These are phyloP conservation scores for Morus bassanus DNA, from an alignment of 2,797 vertebrate species.

Conservation along the genomic window DNA sequence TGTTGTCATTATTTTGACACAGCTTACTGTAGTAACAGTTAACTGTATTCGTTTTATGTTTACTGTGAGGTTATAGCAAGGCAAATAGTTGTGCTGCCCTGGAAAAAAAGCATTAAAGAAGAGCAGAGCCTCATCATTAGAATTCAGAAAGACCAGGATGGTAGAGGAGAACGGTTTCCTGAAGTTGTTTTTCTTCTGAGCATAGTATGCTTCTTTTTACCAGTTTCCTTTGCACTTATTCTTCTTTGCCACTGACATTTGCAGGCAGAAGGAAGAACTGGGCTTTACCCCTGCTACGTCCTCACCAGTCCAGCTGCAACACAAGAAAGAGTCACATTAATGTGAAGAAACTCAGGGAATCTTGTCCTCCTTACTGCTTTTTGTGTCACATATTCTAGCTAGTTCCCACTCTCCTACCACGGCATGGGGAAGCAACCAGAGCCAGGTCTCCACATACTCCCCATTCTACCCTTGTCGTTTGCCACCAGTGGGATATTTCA, in stretches of 20 bases:
- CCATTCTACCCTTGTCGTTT: accelerated
- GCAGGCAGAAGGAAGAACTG: background rate
- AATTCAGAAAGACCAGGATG: background rate
- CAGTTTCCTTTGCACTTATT: background rate
- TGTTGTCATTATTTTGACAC: background rate
- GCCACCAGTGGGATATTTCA: background rate
- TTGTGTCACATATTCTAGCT: background rate
- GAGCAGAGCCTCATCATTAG: background rate
- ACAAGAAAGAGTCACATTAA: background rate
- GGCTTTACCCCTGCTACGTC: background rate
- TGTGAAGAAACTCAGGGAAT: background rate
- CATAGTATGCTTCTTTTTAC: background rate
- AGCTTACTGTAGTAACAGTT: background rate
- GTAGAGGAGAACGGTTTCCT: background rate
- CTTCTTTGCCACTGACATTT: background rate
- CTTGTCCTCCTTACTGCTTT: background rate
- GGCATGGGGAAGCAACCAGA: background rate
- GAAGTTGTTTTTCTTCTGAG: background rate
- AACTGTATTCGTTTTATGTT: background rate
- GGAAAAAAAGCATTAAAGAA: background rate
- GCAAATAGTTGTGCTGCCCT: background rate
- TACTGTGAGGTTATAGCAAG: background rate
- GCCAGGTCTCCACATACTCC: background rate
- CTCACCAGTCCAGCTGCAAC: background rate
- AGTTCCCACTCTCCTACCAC: background rate